These are phyloP conservation scores for Atopsyche davidsoni DNA, from an alignment of 1,140 invertebrate genomes.

Conservation along the genomic window DNA sequence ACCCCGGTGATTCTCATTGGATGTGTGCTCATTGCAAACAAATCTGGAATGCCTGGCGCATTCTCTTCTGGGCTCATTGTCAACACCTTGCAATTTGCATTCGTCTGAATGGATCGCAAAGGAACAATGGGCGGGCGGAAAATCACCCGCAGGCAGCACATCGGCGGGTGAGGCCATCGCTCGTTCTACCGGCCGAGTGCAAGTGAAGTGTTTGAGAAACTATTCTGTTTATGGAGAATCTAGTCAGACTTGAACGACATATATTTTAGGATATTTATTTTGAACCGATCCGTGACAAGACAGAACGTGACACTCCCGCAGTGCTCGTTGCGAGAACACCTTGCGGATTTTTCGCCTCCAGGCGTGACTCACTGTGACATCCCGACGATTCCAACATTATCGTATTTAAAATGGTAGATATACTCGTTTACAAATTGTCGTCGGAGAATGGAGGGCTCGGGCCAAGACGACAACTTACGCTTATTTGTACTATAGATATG, in stretches of 20 bases:
- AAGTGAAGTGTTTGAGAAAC: constrained; percentile 21
- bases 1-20: no score
- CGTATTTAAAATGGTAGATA: constrained; percentile 27
- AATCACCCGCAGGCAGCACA: constrained; percentile 7
- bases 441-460: constrained; percentile 3
- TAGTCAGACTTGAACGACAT: constrained; percentile 18
- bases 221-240: constrained; percentile 18
- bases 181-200: constrained; percentile 18
- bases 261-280: constrained; percentile 19
- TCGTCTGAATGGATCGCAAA: no score
- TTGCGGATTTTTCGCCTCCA: background rate
- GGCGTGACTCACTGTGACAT: background rate
- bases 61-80: constrained; percentile 21
- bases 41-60: no score
- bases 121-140: no score
- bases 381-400: constrained; percentile 20
- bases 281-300: background rate
- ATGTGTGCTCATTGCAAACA: no score
- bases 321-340: background rate
- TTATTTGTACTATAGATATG: constrained; percentile 27
- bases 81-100: constrained; percentile 13
- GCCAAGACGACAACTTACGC: constrained; percentile 20
- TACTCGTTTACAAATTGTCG: constrained; percentile 27
- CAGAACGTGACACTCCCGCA: background rate
- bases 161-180: constrained; percentile 12